These are phyloP conservation scores for Paramisgurnus dabryanus DNA, from an alignment of 2,113 vertebrate genomes.

Conservation along the genomic window DNA sequence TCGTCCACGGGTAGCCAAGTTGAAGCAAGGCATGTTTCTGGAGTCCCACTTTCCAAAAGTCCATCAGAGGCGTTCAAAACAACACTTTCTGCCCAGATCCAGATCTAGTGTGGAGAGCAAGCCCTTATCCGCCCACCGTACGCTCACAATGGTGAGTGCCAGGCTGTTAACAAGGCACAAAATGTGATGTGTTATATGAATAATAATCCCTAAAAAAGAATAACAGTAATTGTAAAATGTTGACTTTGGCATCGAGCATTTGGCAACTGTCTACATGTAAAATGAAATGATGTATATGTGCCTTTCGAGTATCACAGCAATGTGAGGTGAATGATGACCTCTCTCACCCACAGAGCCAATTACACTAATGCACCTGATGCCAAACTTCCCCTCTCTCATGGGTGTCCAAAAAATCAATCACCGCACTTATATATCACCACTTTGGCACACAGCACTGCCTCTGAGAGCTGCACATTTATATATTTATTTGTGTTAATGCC, in stretches of 20 bases:
- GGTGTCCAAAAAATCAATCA: constrained; percentile 34
- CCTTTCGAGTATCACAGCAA: neutral
- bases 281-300: neutral
- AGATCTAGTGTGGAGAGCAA: constrained; percentile 47
- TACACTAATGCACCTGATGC: constrained; percentile 43
- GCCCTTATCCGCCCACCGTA: constrained; percentile 46
- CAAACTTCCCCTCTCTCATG: constrained; percentile 2
- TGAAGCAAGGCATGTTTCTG: constrained; percentile 34
- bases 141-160: constrained; percentile 57
- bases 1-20: constrained; percentile 37
- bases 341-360: neutral
- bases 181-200: too few species aligned
- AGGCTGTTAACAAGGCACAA: neutral
- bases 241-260: neutral
- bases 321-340: neutral
- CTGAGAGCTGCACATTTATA: constrained; percentile 19
- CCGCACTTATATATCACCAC: constrained; percentile 1
- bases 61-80: constrained; percentile 14
- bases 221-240: too few species aligned
- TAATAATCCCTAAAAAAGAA: too few species aligned
- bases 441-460: constrained; percentile 18
- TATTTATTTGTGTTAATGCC: constrained; percentile 31
- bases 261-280: neutral
- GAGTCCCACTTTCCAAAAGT: constrained; percentile 46
- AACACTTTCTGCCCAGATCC: constrained; percentile 48